Evolutionary conservation across 2,797 vertebrate species (phyloP), one percentile per base, ranked within the genome.

Genomic region (Linurgus olivaceus): DNA sequence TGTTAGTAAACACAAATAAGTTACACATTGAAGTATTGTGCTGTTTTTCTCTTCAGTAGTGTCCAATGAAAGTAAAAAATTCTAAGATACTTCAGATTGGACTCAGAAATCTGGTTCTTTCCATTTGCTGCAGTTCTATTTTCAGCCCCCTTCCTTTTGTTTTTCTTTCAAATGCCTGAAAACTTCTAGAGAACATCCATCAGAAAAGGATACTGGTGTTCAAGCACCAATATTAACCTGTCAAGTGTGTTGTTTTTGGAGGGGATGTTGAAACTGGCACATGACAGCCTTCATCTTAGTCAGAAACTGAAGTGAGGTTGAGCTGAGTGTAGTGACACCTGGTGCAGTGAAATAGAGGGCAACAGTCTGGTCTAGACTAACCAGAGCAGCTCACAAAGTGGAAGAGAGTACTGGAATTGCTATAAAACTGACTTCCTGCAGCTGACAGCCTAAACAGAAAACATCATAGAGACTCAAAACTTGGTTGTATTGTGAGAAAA

Each of bases 131-230:
- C 12, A n/a, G 40, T 74, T 94, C 40, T 85, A 0, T 8, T 88
- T 91, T 87, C 67, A 10, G 23, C 17, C 21, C 1, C 0, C 1
- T 17, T 7, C 16, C 4, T 8, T 20, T 17, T 21, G 8, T 45
- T 75, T 71, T 38, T 33, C 25, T 6, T 18, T 26, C 10, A 70
- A 76, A 62, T 85, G 28, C 63, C 48, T 66, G 50, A 85, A 63
- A 70, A 80, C 44, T 68, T 78, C 11, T 76, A 71, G 52, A 76
- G 17, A 87, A 45, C 47, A 58, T 73, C 28, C 10, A 48, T 66
- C 17, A 72, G 55, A 63, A 81, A 79, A 33, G 26, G 20, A 24
- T 66, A 31, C 10, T 50, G 40, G 28, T 78, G 31, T 75, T 89
- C 48, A 72, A 37, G 51, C 55, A 81, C 54, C n/a, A 80, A 3